A percentile compares a stretch with the other conserved stretches of the same genome.
phyloP scores from a whole-genome alignment of 2,797 vertebrate genomes.

The Melanotaenia parkinsoni region DNA sequence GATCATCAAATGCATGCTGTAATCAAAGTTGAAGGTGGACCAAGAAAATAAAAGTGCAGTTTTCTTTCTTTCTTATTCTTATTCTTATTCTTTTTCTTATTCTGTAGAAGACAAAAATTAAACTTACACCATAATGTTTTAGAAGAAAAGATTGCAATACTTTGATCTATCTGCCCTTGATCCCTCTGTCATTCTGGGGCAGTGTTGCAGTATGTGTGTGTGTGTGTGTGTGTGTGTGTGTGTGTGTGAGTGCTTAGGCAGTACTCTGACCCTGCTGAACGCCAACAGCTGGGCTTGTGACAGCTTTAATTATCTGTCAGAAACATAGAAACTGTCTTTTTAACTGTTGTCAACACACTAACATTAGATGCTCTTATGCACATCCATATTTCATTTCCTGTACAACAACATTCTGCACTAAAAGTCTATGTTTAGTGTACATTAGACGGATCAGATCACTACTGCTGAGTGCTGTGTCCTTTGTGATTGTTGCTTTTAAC shows the following conservation, averaged over 20 bases:
- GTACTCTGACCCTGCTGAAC: background rate
- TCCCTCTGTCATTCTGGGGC: background rate
- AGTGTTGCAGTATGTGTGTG: too few relatives aligned
- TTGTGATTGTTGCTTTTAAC: conserved; percentile 24
- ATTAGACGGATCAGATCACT: conserved; percentile 27
- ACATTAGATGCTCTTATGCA: conserved; percentile 17
- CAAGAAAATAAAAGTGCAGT: background rate
- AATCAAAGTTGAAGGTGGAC: background rate
- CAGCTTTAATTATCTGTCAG: conserved; percentile 26
- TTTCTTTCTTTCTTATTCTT: too few relatives aligned
- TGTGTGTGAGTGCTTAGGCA: too few relatives aligned
- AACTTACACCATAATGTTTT: background rate
- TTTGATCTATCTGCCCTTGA: conserved; percentile 31
- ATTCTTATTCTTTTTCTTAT: background rate
- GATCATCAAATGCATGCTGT: background rate
- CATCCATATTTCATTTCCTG: conserved; percentile 47
- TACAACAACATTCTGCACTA: conserved; percentile 8
- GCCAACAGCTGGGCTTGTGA: conserved; percentile 32
- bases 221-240: too few relatives aligned
- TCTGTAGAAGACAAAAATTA: background rate
- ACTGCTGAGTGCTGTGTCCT: background rate
- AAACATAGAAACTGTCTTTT: conserved; percentile 22
- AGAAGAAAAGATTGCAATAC: background rate
- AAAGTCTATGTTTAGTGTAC: conserved; percentile 38
- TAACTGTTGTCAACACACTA: conserved; percentile 13